Conservation (phyloP, 2,113 vertebrate species). For the Indicator maculatus region DNA sequence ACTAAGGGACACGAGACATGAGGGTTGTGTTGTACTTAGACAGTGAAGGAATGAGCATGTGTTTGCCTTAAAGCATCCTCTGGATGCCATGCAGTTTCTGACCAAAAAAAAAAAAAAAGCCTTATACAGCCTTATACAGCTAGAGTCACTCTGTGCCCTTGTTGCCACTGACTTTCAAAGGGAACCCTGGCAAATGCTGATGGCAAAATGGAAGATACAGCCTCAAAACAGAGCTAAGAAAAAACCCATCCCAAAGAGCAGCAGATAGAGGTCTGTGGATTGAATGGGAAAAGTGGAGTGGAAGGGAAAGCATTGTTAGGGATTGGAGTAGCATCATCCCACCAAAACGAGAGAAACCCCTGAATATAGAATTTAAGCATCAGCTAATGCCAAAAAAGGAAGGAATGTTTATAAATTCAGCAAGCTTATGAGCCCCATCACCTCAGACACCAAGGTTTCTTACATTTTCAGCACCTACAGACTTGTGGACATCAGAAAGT, state of each 20-base stretch:
- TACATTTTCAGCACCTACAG: not conserved
- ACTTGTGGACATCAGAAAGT: not conserved
- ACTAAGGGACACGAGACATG: not conserved
- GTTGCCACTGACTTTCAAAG: not conserved
- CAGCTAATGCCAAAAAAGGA: not conserved
- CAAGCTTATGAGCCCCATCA: not conserved
- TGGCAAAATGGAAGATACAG: not conserved
- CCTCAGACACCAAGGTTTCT: not conserved
- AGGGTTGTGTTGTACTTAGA: not conserved
- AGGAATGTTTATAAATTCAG: not conserved
- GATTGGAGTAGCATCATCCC: not conserved
- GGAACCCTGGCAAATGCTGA: not conserved
- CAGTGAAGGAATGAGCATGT: accelerated
- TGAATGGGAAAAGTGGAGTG: not conserved
- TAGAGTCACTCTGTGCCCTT: not conserved
- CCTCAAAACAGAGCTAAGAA: not conserved
- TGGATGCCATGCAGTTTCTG: not conserved
- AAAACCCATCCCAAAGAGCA: not conserved
- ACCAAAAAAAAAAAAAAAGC: not conserved
- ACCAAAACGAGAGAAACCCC: not conserved
- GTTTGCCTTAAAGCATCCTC: not conserved
- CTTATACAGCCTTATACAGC: no score
- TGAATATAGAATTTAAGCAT: not conserved
- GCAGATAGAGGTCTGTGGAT: accelerated
- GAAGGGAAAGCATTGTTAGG: not conserved